Evolutionary conservation across 2,797 vertebrate genomes (phyloP).

Genomic region (Mareca strepera): DNA sequence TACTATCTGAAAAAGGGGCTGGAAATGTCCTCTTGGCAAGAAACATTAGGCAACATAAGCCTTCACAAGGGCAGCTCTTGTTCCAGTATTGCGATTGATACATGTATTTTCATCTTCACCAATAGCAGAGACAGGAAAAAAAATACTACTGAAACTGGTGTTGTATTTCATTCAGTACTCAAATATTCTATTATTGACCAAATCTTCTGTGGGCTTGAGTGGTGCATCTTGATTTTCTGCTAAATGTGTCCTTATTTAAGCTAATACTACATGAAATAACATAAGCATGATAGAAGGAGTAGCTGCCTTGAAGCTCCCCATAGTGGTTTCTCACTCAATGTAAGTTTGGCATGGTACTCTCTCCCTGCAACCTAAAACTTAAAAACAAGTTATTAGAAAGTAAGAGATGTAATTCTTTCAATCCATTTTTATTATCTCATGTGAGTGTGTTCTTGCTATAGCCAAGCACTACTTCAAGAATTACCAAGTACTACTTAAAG

Average conservation of each 20-base stretch:
- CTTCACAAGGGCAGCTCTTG: not conserved
- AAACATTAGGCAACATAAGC: slow-evolving; percentile 22
- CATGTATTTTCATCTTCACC: not conserved
- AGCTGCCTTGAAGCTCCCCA: not conserved
- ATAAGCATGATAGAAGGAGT: not conserved
- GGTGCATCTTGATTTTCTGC: not conserved
- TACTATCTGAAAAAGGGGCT: slow-evolving; percentile 28
- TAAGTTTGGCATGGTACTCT: not conserved
- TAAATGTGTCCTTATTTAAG: not conserved
- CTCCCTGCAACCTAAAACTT: not conserved
- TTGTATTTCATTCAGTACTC: not conserved
- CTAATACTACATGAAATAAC: not conserved
- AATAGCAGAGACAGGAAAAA: not conserved
- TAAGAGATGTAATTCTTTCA: not conserved
- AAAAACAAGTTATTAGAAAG: not conserved
- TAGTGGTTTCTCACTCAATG: not conserved
- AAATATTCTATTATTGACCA: not conserved
- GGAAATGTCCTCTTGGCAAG: slow-evolving; percentile 45
- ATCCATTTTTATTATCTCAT: not conserved
- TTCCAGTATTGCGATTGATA: not conserved
- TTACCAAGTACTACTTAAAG: not conserved
- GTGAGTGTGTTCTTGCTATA: not conserved
- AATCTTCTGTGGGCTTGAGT: not conserved
- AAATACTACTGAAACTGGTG: not conserved
- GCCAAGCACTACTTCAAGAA: not conserved